Evolutionary conservation across 2,888 invertebrate genomes (phyloP).

Genomic region (Anoplius nigerrimus): DNA sequence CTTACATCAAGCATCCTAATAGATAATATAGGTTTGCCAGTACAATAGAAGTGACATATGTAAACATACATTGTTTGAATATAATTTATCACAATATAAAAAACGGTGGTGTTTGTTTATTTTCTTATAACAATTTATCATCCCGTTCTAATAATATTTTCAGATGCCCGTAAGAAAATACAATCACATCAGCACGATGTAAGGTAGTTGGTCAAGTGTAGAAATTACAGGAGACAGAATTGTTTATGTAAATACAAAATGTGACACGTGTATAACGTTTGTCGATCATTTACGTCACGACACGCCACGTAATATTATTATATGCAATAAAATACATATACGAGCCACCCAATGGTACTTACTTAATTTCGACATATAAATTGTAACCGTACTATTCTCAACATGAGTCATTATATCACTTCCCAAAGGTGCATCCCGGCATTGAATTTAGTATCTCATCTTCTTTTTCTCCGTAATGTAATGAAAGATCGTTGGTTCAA

Average conservation of each 20-base stretch:
- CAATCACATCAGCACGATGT: too few relatives aligned
- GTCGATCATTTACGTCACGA: too few relatives aligned
- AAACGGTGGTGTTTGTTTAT: slow-evolving; percentile 32
- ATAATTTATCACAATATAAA: slow-evolving; percentile 48
- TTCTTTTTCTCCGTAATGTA: background rate
- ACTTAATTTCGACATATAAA: background rate
- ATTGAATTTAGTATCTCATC: slow-evolving; percentile 25
- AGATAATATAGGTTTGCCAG: background rate
- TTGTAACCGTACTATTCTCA: slow-evolving; percentile 19
- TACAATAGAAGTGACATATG: background rate
- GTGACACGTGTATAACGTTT: too few relatives aligned
- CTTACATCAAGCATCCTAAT: too few relatives aligned
- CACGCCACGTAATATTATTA: too few relatives aligned
- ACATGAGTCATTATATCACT: slow-evolving; percentile 53
- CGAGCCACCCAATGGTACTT: too few relatives aligned
- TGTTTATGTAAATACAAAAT: too few relatives aligned
- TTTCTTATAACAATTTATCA: slow-evolving; percentile 31
- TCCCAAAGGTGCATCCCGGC: slow-evolving; percentile 18
- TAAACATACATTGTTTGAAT: slow-evolving; percentile 29
- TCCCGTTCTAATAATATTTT: slow-evolving; percentile 29
- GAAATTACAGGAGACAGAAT: too few relatives aligned
- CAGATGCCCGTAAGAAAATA: slow-evolving; percentile 46
- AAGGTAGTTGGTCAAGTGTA: too few relatives aligned
- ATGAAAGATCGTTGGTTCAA: background rate
- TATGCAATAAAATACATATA: too few relatives aligned